Conservation (phyloP, 2,888 invertebrate species). For the Octodonta nipae region DNA sequence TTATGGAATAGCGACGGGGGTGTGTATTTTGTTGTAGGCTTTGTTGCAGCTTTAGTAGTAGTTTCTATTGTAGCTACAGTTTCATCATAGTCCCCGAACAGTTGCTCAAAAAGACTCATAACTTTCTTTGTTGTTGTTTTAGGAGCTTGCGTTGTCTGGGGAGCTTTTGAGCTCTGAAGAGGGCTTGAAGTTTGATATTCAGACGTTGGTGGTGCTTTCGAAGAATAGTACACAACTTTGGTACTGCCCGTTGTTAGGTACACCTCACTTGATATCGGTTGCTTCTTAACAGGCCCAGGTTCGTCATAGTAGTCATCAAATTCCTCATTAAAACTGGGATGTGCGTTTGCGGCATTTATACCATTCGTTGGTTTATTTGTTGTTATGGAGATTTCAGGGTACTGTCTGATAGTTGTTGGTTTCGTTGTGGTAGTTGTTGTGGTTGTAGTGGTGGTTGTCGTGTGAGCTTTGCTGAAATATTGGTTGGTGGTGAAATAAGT, state of each 20-base stretch:
- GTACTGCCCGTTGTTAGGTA: slow-evolving; percentile 23
- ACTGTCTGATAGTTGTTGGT: slow-evolving; percentile 17
- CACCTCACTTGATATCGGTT: slow-evolving; percentile 19
- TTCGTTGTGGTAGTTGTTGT: slow-evolving; percentile 19
- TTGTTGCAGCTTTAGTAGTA: slow-evolving; percentile 14
- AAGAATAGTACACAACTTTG: slow-evolving; percentile 21
- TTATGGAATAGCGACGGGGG: slow-evolving; percentile 20
- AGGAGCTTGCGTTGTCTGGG: too few species aligned
- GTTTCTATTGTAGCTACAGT: slow-evolving; percentile 16
- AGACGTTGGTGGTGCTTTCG: slow-evolving; percentile 21
- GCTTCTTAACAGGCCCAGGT: slow-evolving; percentile 8
- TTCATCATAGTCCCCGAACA: slow-evolving; percentile 35
- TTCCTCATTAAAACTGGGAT: slow-evolving; percentile 26
- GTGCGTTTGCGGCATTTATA: slow-evolving; percentile 18
- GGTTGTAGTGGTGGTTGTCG: slow-evolving; percentile 21
- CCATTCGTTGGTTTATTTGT: slow-evolving; percentile 26
- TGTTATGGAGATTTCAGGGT: slow-evolving; percentile 18
- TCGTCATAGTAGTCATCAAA: slow-evolving; percentile 23
- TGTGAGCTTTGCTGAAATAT: slow-evolving; percentile 19
- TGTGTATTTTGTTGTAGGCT: slow-evolving; percentile 14
- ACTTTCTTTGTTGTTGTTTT: slow-evolving; percentile 33
- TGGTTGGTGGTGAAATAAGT: slow-evolving; percentile 27
- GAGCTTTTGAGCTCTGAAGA: too few species aligned
- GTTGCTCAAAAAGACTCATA: slow-evolving; percentile 34
- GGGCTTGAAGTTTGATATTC: too few species aligned